Conservation (phyloP, 2,113 vertebrate species). For the Potamarius usumacintae region DNA sequence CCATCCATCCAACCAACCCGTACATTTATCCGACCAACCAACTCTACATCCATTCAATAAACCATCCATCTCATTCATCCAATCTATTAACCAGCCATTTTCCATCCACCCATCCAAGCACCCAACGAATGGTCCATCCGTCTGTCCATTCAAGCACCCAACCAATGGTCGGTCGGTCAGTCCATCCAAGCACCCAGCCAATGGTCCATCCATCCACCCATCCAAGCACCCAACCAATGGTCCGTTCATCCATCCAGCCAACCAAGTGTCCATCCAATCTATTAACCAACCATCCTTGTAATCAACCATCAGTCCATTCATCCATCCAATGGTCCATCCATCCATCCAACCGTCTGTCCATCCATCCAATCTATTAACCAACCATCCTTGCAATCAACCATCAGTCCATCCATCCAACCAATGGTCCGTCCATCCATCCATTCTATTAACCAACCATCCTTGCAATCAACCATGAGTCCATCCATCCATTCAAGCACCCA, state of each 20-base stretch:
- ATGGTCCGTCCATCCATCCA: neutral
- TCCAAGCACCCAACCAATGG: neutral
- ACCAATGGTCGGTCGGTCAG: no score
- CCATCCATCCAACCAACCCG: neutral
- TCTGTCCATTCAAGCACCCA: neutral
- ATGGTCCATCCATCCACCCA: neutral
- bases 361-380: neutral
- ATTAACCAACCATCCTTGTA: neutral
- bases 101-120: neutral
- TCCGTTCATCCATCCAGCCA: neutral
- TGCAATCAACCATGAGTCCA: neutral
- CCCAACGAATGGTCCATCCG: neutral
- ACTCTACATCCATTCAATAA: no score
- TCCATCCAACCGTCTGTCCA: neutral
- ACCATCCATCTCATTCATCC: neutral
- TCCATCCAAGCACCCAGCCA: neutral
- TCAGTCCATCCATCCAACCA: neutral
- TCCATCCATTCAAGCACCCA: neutral
- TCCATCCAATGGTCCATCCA: neutral
- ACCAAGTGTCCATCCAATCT: neutral
- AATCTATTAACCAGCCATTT: neutral
- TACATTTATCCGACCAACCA: neutral
- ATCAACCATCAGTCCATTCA: neutral
- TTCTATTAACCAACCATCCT: neutral
- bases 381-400: neutral